A percentile compares a stretch with the other conserved stretches of the same genome.
phyloP scores from a whole-genome alignment of 35 echinoderm and acorn worm species.

The Ophioderma brevispina region DNA sequence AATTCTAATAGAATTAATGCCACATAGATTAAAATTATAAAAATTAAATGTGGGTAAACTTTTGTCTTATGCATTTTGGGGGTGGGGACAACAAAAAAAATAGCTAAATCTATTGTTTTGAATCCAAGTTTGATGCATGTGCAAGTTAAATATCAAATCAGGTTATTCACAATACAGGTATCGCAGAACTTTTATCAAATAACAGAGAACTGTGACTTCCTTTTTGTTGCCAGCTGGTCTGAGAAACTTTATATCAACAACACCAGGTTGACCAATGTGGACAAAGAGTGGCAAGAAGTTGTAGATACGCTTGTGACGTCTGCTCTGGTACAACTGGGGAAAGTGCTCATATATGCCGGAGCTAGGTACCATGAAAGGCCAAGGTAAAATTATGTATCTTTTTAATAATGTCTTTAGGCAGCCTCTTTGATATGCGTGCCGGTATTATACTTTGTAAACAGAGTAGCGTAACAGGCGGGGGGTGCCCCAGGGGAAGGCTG shows the following conservation, averaged over 20 bases:
- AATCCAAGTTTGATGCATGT: not conserved
- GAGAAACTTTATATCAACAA: constrained; percentile 74
- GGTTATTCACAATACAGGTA: not conserved
- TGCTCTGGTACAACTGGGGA: constrained; percentile 61
- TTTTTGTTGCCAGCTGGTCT: constrained; percentile 74
- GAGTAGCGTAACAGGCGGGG: too few relatives aligned
- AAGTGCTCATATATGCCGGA: constrained; percentile 58
- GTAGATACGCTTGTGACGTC: constrained; percentile 52
- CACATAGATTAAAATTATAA: too few relatives aligned
- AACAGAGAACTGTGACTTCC: not conserved
- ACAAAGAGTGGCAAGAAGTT: constrained; percentile 73
- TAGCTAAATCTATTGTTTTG: not conserved
- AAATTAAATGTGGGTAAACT: too few relatives aligned
- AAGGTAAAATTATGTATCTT: too few relatives aligned
- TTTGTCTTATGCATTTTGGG: too few relatives aligned
- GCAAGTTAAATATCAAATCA: not conserved
- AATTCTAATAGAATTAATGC: too few relatives aligned
- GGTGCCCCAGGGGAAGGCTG: too few relatives aligned
- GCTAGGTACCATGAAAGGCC: constrained; percentile 65
- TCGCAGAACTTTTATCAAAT: not conserved
- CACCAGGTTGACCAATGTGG: constrained; percentile 78
- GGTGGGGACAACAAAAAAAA: too few relatives aligned
- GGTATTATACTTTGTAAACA: too few relatives aligned
- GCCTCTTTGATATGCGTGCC: too few relatives aligned
- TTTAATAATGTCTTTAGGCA: too few relatives aligned